phyloP scores from a whole-genome alignment of 2,888 invertebrate species.

The Nemotelus nigrinus region DNA sequence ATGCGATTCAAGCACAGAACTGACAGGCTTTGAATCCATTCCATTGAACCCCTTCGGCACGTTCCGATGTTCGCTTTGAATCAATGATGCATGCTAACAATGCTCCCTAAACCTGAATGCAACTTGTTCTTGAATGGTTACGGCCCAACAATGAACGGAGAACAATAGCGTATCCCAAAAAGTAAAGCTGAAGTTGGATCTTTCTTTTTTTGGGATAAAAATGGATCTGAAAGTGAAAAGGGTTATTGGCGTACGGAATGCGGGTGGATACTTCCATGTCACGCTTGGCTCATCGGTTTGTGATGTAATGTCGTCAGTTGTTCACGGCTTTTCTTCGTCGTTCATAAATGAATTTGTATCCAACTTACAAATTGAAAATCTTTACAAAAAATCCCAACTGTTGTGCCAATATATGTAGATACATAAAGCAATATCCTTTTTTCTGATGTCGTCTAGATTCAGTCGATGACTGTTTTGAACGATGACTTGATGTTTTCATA shows the following conservation, averaged over 20 bases:
- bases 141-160: background rate
- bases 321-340: background rate
- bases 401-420: background rate
- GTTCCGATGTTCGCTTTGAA: slow-evolving; percentile 30
- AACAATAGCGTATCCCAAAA: slow-evolving; percentile 32
- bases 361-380: slow-evolving; percentile 3
- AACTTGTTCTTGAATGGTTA: slow-evolving; percentile 15
- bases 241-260: slow-evolving; percentile 15
- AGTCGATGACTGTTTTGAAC: no score
- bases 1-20: background rate
- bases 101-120: slow-evolving; percentile 27
- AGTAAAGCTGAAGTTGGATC: background rate
- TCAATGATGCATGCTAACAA: slow-evolving; percentile 32
- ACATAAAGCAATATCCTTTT: no score
- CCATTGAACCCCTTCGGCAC: slow-evolving; percentile 35
- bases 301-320: slow-evolving; percentile 28
- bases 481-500: no score
- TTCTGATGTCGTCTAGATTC: no score
- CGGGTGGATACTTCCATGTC: slow-evolving; percentile 16
- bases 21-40: slow-evolving; percentile 21
- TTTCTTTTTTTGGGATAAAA: background rate
- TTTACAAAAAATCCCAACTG: background rate
- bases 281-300: slow-evolving; percentile 33
- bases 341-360: background rate
- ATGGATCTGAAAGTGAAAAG: slow-evolving; percentile 19